A percentile compares a stretch with the other conserved stretches of the same genome.
These are phyloP conservation scores for Epirrita christyi DNA, from an alignment of 2,888 invertebrate genomes.

Conservation along the genomic window DNA sequence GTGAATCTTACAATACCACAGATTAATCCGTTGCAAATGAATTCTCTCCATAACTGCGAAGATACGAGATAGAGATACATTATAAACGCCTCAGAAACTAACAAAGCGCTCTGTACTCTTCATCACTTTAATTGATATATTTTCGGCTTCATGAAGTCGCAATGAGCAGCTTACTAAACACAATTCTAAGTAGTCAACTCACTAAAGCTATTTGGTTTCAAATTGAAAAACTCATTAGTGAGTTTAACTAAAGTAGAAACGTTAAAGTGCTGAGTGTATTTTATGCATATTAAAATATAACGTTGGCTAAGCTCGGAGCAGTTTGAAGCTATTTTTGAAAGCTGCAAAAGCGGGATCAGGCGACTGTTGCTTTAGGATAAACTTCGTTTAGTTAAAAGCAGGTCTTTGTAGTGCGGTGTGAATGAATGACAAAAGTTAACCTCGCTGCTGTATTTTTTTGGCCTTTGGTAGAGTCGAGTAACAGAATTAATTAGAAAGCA, in stretches of 20 bases:
- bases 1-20: constrained; percentile 21
- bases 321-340: constrained; percentile 52
- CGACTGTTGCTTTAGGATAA: constrained; percentile 58
- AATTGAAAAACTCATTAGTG: constrained; percentile 42
- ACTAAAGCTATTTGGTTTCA: constrained; percentile 29
- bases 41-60: constrained; percentile 7
- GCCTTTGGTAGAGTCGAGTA: constrained; percentile 21
- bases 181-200: constrained; percentile 18
- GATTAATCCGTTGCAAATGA: constrained; percentile 20
- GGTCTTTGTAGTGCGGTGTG: constrained; percentile 51
- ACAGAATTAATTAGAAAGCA: constrained; percentile 34
- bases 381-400: constrained; percentile 60
- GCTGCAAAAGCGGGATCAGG: constrained; percentile 47
- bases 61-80: constrained; percentile 1
- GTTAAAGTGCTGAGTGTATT: constrained; percentile 38
- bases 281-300: constrained; percentile 45
- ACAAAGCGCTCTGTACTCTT: constrained; percentile 2
- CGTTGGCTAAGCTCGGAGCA: constrained; percentile 36
- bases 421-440: constrained; percentile 55
- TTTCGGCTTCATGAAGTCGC: constrained; percentile 8
- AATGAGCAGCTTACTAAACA: constrained; percentile 15
- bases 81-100: constrained; percentile 12
- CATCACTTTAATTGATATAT: constrained; percentile 3
- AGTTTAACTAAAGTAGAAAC: constrained; percentile 37
- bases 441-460: constrained; percentile 36